Evolutionary conservation across 2,113 vertebrate genomes (phyloP), one percentile per base, ranked within the genome.

Genomic region (Protobothrops flavoviridis): DNA sequence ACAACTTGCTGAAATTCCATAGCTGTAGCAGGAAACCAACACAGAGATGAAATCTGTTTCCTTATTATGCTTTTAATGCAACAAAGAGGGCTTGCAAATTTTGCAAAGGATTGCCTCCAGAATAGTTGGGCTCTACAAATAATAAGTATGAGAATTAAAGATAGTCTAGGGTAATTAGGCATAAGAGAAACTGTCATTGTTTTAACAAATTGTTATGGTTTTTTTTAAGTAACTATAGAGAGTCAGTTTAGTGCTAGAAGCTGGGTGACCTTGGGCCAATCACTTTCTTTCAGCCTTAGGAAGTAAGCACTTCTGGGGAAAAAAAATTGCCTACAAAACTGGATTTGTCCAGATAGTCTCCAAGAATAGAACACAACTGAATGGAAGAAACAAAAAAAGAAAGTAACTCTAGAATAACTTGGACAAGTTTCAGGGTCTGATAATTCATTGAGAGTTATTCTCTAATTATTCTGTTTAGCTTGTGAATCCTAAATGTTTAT

Each of bases 361-460:
- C 55, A 59, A 59, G 57, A 59, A 59, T 59, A 23, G 24, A 24
- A 59, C 57, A 59, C 23, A 59, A 59, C 57, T 59, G 57, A 59
- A 59, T 59, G 23, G 23, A 26, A 59, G 57, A 59, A 59, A 26
- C 24, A 59, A 59, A 59, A 21, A 96, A 96, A 96, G 26, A 87
- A 95, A 94, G 92, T 96, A 93, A 95, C 89, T 61, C 94, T 94
- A 12, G 74, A 97, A 93, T 94, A 87, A 95, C 96, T 95, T 97
- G 94, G 95, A 91, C 93, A 95, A 92, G 94, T 87, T 88, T 95
- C 91, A 96, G 96, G 9, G 43, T 48, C 97, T 96, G 94, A 52
- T 97, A 95, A 93, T 97, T 97, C 95, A 96, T 93, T 97, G 96
- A 96, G 89, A 91, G 94, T 56, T 87, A 90, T 91, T 95, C 55